These are phyloP conservation scores for Epsilonema sp. DNA, from an alignment of 2,888 invertebrate genomes.

Conservation along the genomic window DNA sequence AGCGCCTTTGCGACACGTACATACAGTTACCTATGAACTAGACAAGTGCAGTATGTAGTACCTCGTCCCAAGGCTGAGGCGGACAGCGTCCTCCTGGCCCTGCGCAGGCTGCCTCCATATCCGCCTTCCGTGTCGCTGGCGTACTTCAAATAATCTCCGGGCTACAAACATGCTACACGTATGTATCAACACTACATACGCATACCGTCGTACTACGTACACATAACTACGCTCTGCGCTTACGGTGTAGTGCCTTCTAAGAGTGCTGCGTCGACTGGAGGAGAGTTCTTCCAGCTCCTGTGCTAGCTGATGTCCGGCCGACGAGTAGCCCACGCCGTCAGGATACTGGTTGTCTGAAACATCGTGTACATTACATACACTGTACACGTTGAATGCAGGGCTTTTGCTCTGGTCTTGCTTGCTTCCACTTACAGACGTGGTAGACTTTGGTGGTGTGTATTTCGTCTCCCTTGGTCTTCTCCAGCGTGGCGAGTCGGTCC, in stretches of 20 bases:
- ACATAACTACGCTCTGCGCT: constrained; percentile 4
- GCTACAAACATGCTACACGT: constrained; percentile 9
- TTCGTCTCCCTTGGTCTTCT: constrained; percentile 23
- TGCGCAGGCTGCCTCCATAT: constrained; percentile 17
- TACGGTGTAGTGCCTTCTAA: constrained; percentile 27
- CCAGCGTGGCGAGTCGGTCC: constrained; percentile 24
- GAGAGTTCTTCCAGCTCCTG: constrained; percentile 24
- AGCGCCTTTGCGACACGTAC: too few species aligned
- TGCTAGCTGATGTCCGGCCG: constrained; percentile 24
- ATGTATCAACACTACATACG: neutral
- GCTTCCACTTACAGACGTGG: constrained; percentile 25
- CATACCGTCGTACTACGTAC: constrained; percentile 1
- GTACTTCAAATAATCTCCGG: constrained; percentile 26
- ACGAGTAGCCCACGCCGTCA: constrained; percentile 14
- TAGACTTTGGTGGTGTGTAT: constrained; percentile 30
- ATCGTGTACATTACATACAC: too few species aligned
- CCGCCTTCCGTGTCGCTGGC: constrained; percentile 22
- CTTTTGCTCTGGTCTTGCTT: too few species aligned
- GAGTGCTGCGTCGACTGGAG: constrained; percentile 19
- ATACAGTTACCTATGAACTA: too few species aligned
- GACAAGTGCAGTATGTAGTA: too few species aligned
- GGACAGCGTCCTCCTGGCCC: constrained; percentile 22
- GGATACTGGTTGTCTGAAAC: constrained; percentile 27
- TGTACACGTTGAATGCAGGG: too few species aligned
- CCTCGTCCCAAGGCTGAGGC: constrained; percentile 25